Evolutionary conservation across 1,140 invertebrate species (phyloP).

Genomic region (Bombus waltoni): DNA sequence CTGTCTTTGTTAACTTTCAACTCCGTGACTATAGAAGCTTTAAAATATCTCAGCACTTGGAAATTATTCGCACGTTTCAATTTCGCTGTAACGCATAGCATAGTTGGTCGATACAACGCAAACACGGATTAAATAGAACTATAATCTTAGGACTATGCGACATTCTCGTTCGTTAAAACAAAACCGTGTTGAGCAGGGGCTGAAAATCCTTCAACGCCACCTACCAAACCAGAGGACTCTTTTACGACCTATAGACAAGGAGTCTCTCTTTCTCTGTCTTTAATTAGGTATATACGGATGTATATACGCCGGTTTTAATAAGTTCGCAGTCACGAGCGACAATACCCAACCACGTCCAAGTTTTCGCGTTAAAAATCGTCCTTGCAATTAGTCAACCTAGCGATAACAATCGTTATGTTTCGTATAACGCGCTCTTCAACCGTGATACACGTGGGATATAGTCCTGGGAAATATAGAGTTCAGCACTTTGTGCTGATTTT

Average conservation of each 20-base stretch:
- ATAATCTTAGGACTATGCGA: background rate
- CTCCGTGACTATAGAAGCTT: no score
- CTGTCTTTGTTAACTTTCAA: no score
- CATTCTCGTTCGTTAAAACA: slow-evolving; percentile 33
- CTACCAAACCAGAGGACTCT: slow-evolving; percentile 4
- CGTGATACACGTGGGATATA: background rate
- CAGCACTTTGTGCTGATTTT: background rate
- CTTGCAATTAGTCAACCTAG: slow-evolving; percentile 18
- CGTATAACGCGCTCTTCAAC: background rate
- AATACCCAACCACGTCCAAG: background rate
- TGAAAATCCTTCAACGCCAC: slow-evolving; percentile 28
- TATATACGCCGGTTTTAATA: background rate
- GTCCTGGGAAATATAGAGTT: background rate
- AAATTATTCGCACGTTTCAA: background rate
- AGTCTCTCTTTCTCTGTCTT: background rate
- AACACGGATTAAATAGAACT: background rate
- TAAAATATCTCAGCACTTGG: background rate
- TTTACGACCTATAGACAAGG: background rate
- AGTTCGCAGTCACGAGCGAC: slow-evolving; percentile 2
- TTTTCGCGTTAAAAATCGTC: slow-evolving; percentile 17
- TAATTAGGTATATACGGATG: slow-evolving; percentile 28
- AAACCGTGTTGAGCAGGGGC: slow-evolving; percentile 9
- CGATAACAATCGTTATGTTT: background rate
- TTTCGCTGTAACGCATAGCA: background rate
- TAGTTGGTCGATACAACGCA: background rate